phyloP scores from a whole-genome alignment of 1,140 invertebrate species.

The Lutraria rhynchaena region DNA sequence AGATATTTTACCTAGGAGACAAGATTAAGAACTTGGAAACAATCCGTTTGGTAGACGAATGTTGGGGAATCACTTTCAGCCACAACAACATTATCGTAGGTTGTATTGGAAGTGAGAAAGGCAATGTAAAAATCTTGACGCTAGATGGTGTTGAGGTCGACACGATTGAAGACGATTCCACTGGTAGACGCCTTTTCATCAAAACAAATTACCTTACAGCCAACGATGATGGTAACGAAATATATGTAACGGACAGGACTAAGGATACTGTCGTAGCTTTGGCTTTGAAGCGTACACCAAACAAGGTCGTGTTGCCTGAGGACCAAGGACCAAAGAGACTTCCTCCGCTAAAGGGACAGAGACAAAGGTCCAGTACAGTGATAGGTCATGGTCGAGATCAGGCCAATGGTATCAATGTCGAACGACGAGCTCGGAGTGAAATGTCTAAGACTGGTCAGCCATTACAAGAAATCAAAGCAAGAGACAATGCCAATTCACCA shows the following conservation, averaged over 20 bases:
- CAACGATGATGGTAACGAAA: constrained; percentile 32
- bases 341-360: constrained; percentile 6
- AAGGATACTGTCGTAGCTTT: constrained; percentile 51
- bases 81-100: constrained; percentile 50
- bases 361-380: constrained; percentile 52
- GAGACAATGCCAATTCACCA: constrained; percentile 22
- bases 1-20: constrained; percentile 55
- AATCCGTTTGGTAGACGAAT: constrained; percentile 54
- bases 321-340: constrained; percentile 47
- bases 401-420: neutral
- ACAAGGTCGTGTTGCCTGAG: constrained; percentile 8
- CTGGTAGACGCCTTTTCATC: constrained; percentile 49
- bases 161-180: constrained; percentile 49
- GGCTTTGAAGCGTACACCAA: neutral
- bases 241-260: constrained; percentile 54
- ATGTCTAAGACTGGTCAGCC: constrained; percentile 18
- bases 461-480: constrained; percentile 1
- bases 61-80: constrained; percentile 54
- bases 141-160: constrained; percentile 50
- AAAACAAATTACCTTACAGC: constrained; percentile 58
- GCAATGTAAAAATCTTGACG: constrained; percentile 48
- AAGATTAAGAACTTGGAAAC: constrained; percentile 55
- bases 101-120: constrained; percentile 49
- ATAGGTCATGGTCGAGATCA: constrained; percentile 35
- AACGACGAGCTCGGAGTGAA: constrained; percentile 32